Evolutionary conservation across 92 coral and sea anemone genomes (phyloP), one percentile per base, ranked within the genome.

Genomic region (Epizoanthus stellaris): DNA sequence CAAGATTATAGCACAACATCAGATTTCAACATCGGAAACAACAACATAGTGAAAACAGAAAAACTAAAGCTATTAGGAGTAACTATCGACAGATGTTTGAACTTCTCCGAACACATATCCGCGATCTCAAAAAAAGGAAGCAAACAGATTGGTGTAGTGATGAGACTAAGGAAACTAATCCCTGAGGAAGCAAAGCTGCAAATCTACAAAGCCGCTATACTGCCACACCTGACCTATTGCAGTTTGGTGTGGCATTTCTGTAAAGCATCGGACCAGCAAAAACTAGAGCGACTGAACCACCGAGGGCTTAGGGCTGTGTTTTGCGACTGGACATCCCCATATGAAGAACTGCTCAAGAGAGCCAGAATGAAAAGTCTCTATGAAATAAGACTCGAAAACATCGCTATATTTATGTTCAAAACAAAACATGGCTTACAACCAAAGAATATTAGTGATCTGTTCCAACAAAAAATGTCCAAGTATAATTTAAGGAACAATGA

Each of bases 251-350:
- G 87, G 88, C 93, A 87, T 72, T 90, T 87, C 40, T 87, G 90
- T 21, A 82, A 56, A 47, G 69, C 53, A 13, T 52, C 85, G 19
- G 90, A 87, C 42, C 49, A 65, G 3, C 62, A 56, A 1, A 90
- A 82, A 80, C 72, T 87, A 21, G 93, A 90, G 57, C 73, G 86
- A 47, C 56, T 90, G 8, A 87, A 87, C 77, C 76, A 90, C 39
- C 74, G 91, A 60, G 90, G 57, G n/a, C 82, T 90, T 12, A 90
- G 90, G 56, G 86, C 88, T 6, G 88, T 90, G n/a, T 87, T 81
- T 49, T 68, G 84, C 53, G 90, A 90, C 86, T 87, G 90, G 88
- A 61, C 71, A 0, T 75, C 86, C 8, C 69, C 88, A 67, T 90
- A 87, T 73, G 84, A 70, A 45, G 91, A 90, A 40, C 85, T 90